phyloP scores from a whole-genome alignment of 1,140 invertebrate genomes.

The Leptoteleia sp. region DNA sequence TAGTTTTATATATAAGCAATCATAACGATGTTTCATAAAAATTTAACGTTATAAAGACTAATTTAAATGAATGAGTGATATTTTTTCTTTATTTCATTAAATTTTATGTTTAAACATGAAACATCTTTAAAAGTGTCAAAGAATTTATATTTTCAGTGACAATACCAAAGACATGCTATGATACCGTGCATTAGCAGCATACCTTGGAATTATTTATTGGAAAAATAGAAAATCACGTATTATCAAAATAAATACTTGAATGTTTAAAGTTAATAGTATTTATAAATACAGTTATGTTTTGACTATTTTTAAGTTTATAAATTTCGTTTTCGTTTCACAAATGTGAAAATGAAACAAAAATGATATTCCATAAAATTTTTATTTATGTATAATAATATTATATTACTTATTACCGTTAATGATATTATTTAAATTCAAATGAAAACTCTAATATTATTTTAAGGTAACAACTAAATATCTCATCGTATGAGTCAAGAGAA shows the following conservation, averaged over 20 bases:
- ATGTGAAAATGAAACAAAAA: slow-evolving; percentile 17
- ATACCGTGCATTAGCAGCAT: slow-evolving; percentile 75
- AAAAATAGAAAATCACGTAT: slow-evolving; percentile 50
- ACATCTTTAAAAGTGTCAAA: slow-evolving; percentile 28
- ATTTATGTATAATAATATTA: too few relatives aligned
- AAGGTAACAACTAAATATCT: too few relatives aligned
- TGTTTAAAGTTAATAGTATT: slow-evolving; percentile 41
- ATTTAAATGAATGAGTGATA: too few relatives aligned
- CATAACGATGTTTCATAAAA: slow-evolving; percentile 16
- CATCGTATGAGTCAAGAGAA: too few relatives aligned
- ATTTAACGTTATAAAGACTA: slow-evolving; percentile 1
- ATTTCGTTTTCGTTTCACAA: slow-evolving; percentile 29
- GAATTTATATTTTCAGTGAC: slow-evolving; percentile 59
- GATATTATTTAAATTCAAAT: too few relatives aligned
- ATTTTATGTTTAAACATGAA: slow-evolving; percentile 2
- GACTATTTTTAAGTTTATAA: too few relatives aligned
- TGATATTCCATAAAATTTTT: not conserved
- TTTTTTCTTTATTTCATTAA: too few relatives aligned
- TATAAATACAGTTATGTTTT: too few relatives aligned
- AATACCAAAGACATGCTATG: slow-evolving; percentile 71
- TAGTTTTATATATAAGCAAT: slow-evolving; percentile 25
- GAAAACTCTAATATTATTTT: too few relatives aligned
- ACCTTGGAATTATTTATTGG: slow-evolving; percentile 59
- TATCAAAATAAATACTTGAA: slow-evolving; percentile 46
- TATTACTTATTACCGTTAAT: too few relatives aligned